Conservation (phyloP, 2,113 vertebrate genomes). For the Paradisaea rubra region DNA sequence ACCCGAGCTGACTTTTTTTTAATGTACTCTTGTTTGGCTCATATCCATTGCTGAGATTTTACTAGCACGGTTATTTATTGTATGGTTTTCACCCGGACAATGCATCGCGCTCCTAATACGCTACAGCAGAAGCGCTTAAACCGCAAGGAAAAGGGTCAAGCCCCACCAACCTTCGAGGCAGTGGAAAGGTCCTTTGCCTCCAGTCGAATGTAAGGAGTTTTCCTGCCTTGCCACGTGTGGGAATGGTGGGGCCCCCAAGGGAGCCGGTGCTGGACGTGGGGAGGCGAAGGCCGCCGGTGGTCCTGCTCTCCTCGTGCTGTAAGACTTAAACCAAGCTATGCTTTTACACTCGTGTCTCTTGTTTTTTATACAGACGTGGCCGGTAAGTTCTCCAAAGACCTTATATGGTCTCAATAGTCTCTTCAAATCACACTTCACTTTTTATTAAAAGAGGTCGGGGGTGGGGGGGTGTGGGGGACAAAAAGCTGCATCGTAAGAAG, state of each 20-base stretch:
- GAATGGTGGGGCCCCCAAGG: not conserved
- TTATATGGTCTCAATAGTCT: conserved; percentile 51
- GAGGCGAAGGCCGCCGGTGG: conserved; percentile 24
- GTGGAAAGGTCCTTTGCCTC: conserved; percentile 37
- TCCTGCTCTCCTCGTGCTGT: conserved; percentile 36
- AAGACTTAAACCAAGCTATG: conserved; percentile 63
- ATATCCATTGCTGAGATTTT: conserved; percentile 56
- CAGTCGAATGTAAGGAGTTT: conserved; percentile 42
- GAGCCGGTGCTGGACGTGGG: conserved; percentile 48
- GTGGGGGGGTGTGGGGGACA: not conserved
- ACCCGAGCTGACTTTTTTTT: conserved; percentile 8
- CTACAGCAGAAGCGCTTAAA: conserved; percentile 39
- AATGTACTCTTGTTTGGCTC: conserved; percentile 45
- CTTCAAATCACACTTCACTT: conserved; percentile 66
- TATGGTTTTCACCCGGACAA: conserved; percentile 57
- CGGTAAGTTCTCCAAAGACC: conserved; percentile 42
- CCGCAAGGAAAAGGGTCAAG: not conserved
- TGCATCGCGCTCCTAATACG: not conserved
- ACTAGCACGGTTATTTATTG: conserved; percentile 63
- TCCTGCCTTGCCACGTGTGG: conserved; percentile 35
- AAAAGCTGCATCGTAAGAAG: conserved; percentile 71
- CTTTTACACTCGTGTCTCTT: conserved; percentile 69
- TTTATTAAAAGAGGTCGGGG: conserved; percentile 39
- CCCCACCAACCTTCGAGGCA: conserved; percentile 33
- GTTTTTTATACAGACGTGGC: conserved; percentile 63